These are phyloP conservation scores for Dicranocentrus wangi DNA, from an alignment of 2,888 invertebrate species.

Conservation along the genomic window DNA sequence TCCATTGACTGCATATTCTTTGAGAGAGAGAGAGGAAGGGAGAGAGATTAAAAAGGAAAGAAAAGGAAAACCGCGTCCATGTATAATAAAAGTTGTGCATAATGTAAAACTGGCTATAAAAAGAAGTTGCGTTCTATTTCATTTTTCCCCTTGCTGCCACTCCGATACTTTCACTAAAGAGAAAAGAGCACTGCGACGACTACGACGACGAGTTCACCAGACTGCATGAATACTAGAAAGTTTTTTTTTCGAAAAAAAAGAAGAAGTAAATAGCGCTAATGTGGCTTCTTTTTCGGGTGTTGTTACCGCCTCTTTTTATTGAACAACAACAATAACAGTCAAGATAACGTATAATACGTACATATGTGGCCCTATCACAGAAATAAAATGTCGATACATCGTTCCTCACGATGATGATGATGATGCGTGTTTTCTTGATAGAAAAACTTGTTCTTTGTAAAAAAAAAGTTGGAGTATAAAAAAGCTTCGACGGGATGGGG, in stretches of 20 bases:
- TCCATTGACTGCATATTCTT: constrained; percentile 14
- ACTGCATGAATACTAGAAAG: too few relatives aligned
- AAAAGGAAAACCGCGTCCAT: constrained; percentile 27
- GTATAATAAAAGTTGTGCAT: constrained; percentile 14
- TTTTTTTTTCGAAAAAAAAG: not conserved
- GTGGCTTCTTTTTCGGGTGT: constrained; percentile 41
- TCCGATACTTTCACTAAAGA: constrained; percentile 4
- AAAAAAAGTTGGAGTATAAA: constrained; percentile 6
- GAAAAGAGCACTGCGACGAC: not conserved
- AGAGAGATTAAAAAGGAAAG: constrained; percentile 6
- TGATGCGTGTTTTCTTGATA: constrained; percentile 48
- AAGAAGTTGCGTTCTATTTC: not conserved
- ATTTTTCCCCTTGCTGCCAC: not conserved
- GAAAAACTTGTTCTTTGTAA: constrained; percentile 26
- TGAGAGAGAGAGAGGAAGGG: not conserved
- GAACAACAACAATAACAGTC: constrained; percentile 45
- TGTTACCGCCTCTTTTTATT: constrained; percentile 25
- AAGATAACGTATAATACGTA: constrained; percentile 30
- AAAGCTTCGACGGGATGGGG: not conserved
- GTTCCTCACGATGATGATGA: constrained; percentile 4
- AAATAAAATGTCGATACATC: constrained; percentile 24
- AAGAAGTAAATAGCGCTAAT: constrained; percentile 43
- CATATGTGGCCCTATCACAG: not conserved
- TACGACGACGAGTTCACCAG: too few relatives aligned
- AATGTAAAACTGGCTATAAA: constrained; percentile 23